These are phyloP conservation scores for Phaetusa simplex DNA, from an alignment of 2,113 vertebrate genomes.

Conservation along the genomic window DNA sequence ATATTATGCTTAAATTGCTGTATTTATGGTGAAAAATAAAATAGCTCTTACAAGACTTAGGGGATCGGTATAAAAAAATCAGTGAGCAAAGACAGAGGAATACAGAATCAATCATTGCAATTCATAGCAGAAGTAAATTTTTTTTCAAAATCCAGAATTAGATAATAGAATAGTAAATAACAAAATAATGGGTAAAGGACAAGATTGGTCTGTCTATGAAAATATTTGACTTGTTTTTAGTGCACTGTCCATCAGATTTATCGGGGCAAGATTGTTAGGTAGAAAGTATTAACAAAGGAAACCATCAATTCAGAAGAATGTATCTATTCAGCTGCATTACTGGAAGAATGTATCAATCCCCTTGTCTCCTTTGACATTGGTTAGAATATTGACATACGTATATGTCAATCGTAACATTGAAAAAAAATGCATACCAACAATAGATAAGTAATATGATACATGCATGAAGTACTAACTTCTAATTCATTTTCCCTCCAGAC, in stretches of 20 bases:
- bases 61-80: neutral
- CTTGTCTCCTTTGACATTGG: neutral
- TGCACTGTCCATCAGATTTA: neutral
- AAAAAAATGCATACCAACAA: accelerated
- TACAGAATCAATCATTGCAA: neutral
- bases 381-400: neutral
- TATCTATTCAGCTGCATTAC: neutral
- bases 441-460: accelerated
- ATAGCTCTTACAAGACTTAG: neutral
- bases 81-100: neutral
- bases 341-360: neutral
- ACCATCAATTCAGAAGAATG: neutral
- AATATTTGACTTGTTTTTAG: neutral
- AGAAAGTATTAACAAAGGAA: neutral
- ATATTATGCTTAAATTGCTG: neutral
- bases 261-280: neutral
- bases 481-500: neutral
- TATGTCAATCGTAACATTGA: neutral
- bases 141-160: neutral
- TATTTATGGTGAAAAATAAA: neutral
- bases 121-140: neutral
- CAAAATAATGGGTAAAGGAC: neutral
- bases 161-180: neutral
- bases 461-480: neutral
- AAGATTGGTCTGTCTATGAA: neutral